Conservation (phyloP, 1,140 invertebrate species). For the Luehdorfia chinensis region DNA sequence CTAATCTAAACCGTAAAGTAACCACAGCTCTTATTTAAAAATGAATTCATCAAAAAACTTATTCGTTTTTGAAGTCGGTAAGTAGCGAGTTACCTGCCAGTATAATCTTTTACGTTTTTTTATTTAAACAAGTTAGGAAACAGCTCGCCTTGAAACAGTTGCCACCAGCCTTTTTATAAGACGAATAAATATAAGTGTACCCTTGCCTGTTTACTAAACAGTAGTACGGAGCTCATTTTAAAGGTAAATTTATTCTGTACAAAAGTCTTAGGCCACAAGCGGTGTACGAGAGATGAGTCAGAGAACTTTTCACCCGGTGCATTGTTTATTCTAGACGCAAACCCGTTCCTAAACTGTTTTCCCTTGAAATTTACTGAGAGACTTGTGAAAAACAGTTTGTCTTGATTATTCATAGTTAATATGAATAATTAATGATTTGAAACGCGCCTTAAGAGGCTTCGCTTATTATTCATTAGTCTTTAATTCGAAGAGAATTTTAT, state of each 20-base stretch:
- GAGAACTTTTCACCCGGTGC: conserved; percentile 63
- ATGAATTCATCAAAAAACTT: no score
- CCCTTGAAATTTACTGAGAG: conserved; percentile 24
- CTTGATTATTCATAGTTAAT: conserved; percentile 47
- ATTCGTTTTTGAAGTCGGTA: no score
- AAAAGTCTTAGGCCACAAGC: conserved; percentile 40
- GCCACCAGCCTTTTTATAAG: conserved; percentile 5
- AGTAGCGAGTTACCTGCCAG: no score
- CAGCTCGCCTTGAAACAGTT: conserved; percentile 9
- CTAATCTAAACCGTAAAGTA: no score
- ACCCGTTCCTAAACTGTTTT: conserved; percentile 49
- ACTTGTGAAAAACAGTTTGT: background rate
- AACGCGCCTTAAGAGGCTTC: background rate
- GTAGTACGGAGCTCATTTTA: conserved; percentile 36
- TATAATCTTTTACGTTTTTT: conserved; percentile 5
- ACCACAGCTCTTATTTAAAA: no score
- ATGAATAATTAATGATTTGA: conserved; percentile 37
- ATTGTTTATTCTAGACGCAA: conserved; percentile 63
- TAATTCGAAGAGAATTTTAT: no score
- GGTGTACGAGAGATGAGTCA: conserved; percentile 61
- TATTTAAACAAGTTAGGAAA: conserved; percentile 10
- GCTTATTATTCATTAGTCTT: no score
- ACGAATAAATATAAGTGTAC: conserved; percentile 8
- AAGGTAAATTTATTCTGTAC: conserved; percentile 65
- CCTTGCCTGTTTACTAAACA: conserved; percentile 17